Evolutionary conservation across 2,888 invertebrate species (phyloP), one percentile per base, ranked within the genome.

Genomic region (Chloromyia formosa): DNA sequence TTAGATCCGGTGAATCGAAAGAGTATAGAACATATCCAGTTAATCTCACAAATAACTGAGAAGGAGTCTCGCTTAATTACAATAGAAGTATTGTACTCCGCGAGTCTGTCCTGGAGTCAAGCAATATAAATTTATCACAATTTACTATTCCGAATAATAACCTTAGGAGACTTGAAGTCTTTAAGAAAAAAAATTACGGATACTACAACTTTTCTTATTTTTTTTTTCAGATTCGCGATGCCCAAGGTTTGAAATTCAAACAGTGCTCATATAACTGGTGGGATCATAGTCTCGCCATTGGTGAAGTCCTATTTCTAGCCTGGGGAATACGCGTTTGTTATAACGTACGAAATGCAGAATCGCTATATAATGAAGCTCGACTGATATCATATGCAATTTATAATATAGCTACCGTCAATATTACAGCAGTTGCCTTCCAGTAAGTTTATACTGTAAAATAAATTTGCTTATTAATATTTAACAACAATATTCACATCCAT

Each of bases 381-480:
- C 90, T 94, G 80, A 97, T 97, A 84, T 96, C 95, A 76, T 95
- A 95, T 85, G 95, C 96, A 71, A 95, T 96, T 79, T 97, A 97
- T 87, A 97, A 96, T 85, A 96, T 96, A 81, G 95, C 96, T 79
- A 89, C 94, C 74, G 94, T 96, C 80, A 97, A 97, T 86, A 94
- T 93, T 73, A 89, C 95, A 78, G 95, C 96, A 94, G 93, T 95
- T 78, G 93, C 94, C 22, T 92, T 97, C 82, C 96, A 96, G 97
- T 97, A 88, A 92, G 95, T 93, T 68, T n/a, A 22, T 68, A 14
- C 7, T n/a, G n/a, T n/a, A n/a, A n/a, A n/a, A n/a, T n/a, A n/a
- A n/a, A n/a, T n/a, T n/a, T n/a, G n/a, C n/a, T n/a, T n/a, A n/a
- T n/a, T n/a, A n/a, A n/a, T n/a, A n/a, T 42, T 42, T 12, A 42